Conservation (phyloP, 2,797 vertebrate genomes). For the Sebastes diploproa region DNA sequence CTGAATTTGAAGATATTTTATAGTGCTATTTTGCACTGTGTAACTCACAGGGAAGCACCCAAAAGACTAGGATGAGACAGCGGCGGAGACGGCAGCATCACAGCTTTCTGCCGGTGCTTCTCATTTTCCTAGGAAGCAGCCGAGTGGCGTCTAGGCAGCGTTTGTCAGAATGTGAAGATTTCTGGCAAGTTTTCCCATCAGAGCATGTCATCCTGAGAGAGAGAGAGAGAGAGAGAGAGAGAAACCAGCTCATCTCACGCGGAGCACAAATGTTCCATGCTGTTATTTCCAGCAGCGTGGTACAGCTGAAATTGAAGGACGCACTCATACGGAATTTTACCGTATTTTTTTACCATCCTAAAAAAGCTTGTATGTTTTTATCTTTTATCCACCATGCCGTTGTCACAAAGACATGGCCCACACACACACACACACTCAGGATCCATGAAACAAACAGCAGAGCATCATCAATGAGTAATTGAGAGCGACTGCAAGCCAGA, state of each 20-base stretch:
- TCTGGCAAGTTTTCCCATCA: constrained; percentile 51
- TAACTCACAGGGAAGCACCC: constrained; percentile 26
- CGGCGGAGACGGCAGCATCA: constrained; percentile 1
- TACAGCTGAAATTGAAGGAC: neutral
- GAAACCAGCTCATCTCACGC: constrained; percentile 27
- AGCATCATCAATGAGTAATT: constrained; percentile 69
- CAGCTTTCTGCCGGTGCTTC: constrained; percentile 31
- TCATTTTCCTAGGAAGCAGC: constrained; percentile 31
- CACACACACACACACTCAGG: constrained; percentile 43
- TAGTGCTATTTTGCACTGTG: neutral
- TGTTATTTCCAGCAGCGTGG: constrained; percentile 13
- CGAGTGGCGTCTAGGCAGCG: constrained; percentile 15
- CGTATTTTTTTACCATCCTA: neutral
- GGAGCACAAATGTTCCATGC: neutral
- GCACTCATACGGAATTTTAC: neutral
- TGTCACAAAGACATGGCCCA: neutral
- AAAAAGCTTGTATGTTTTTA: neutral
- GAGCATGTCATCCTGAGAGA: constrained; percentile 29
- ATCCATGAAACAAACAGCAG: constrained; percentile 55
- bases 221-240: neutral
- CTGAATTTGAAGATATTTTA: constrained; percentile 13
- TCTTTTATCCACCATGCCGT: neutral
- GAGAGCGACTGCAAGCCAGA: constrained; percentile 63
- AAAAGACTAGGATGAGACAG: constrained; percentile 27
- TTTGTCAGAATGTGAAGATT: constrained; percentile 48